Percentiles rank a stretch among this genome's conserved stretches.
Conservation (phyloP, 1,140 invertebrate genomes). For the Acromyrmex echinatior region DNA sequence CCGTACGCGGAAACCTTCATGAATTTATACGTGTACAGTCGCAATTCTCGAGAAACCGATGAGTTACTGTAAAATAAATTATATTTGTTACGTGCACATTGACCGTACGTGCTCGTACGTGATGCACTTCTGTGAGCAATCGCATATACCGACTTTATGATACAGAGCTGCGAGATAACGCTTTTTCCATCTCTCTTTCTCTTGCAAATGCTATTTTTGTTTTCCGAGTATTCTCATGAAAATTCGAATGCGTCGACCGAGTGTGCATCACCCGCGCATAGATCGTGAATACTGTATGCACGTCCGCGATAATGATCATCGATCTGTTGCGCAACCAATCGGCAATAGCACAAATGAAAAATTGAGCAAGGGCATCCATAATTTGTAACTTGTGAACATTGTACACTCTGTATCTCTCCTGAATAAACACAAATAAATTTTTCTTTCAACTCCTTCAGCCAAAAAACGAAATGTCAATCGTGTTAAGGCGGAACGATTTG, state of each 20-base stretch:
- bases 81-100: conserved; percentile 4
- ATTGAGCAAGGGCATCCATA: conserved; percentile 68
- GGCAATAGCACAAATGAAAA: conserved; percentile 52
- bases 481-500: conserved; percentile 14
- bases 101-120: background rate
- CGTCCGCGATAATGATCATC: conserved; percentile 23
- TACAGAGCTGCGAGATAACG: background rate
- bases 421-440: conserved; percentile 82
- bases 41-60: background rate
- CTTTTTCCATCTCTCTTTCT: background rate
- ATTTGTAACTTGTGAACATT: conserved; percentile 74
- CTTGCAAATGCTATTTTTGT: background rate
- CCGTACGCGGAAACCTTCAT: background rate
- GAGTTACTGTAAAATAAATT: conserved; percentile 11
- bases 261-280: conserved; percentile 26
- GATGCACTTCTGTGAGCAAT: background rate
- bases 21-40: background rate
- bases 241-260: background rate
- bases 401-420: conserved; percentile 80
- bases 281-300: conserved; percentile 62
- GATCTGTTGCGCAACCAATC: conserved; percentile 16
- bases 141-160: background rate
- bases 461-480: conserved; percentile 9
- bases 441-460: conserved; percentile 79
- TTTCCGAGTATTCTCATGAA: background rate